Evolutionary conservation across 2,888 invertebrate species (phyloP).

Genomic region (Idaea biselata): DNA sequence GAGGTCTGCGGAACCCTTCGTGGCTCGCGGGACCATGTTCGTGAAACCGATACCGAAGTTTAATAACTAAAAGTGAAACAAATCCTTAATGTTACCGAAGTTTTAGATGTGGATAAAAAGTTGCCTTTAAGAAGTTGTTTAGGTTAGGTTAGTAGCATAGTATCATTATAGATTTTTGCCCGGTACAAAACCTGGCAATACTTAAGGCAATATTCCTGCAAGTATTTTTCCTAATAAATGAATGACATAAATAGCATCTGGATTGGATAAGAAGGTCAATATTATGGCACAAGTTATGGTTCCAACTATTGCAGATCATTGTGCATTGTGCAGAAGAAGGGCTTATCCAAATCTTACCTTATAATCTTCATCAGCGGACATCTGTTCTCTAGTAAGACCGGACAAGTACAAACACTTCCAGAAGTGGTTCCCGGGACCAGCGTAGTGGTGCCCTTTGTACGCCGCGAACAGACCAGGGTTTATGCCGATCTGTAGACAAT

Average conservation of each 20-base stretch:
- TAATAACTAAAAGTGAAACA: slow-evolving; percentile 75
- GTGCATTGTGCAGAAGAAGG: too few species aligned
- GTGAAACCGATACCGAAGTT: slow-evolving; percentile 98
- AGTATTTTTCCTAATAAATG: too few species aligned
- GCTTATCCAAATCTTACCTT: slow-evolving; percentile 68
- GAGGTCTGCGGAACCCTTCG: slow-evolving; percentile 97
- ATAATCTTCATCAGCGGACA: slow-evolving; percentile 98
- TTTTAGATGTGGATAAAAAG: background rate
- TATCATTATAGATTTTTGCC: too few species aligned
- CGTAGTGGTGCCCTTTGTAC: slow-evolving; percentile 99
- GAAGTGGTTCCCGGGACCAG: slow-evolving; percentile 99
- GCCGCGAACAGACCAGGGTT: slow-evolving; percentile 98
- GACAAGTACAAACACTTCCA: slow-evolving; percentile 98
- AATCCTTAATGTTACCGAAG: slow-evolving; percentile 12
- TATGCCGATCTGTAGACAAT: slow-evolving; percentile 91
- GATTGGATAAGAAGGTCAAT: too few species aligned
- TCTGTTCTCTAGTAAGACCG: slow-evolving; percentile 95
- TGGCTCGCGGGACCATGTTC: slow-evolving; percentile 97
- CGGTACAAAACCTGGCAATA: too few species aligned
- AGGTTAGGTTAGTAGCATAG: too few species aligned
- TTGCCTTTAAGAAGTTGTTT: too few species aligned
- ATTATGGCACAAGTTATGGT: too few species aligned
- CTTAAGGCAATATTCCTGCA: too few species aligned
- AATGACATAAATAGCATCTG: too few species aligned
- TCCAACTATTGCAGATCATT: too few species aligned